Evolutionary conservation across 2,888 invertebrate species (phyloP), one percentile per base, ranked within the genome.

Genomic region (Diarsia mendica): DNA sequence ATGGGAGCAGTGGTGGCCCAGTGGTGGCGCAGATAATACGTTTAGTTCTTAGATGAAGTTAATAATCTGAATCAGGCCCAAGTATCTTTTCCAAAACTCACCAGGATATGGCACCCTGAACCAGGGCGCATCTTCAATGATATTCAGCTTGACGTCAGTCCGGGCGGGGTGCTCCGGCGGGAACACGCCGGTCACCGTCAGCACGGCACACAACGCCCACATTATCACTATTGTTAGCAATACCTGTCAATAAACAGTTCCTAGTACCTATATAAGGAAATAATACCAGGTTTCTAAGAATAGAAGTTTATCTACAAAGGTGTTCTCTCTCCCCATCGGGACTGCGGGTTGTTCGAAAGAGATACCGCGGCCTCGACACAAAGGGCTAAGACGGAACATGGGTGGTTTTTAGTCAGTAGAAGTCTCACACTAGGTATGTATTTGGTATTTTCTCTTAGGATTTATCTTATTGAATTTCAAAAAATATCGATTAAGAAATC

Each of bases 91-190:
- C 9, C 8, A 9, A 49, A 15, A 33, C 75, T 67, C 91, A 97
- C 97, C 98, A 83, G 98, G 98, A 93, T 98, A 98, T 0, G 98
- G 98, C 20, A 98, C 89, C 46, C 98, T 96, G 90, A 98, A 98
- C 98, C 98, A 98, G 0, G 98, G 97, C 1, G 98, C 97, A 86
- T 97, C 97, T n/a, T 96, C 94, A 28, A 98, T 95, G 71, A 98
- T 97, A 82, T 97, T 97, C 5, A 97, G 89, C 87, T 98, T 98
- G 13, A 97, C 97, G 90, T 98, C 98, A 0, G 98, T 98, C 77
- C 98, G 95, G 0, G 98, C 98, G 0, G 97, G 97, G 92, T 98
- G 98, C 0, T 97, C 97, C 0, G 93, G 92, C 0, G 97, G 97
- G 28, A 98, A 96, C n/a, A 97, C 97, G 74, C 97, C 96, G 0